Base-by-base conservation (phyloP, 2,888 invertebrate species). In the Drosophila barbarae region DNA sequence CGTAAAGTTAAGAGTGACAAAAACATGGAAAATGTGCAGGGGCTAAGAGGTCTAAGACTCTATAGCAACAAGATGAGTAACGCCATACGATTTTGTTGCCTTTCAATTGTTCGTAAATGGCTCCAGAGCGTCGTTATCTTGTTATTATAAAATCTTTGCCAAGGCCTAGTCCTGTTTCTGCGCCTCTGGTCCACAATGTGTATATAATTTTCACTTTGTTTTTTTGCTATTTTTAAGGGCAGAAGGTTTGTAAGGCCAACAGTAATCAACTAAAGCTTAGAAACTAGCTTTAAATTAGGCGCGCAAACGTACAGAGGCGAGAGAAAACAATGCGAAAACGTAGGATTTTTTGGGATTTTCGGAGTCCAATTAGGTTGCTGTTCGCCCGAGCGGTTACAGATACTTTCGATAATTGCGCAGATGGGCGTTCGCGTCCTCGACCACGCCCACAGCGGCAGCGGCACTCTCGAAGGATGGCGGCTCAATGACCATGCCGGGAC, bases 401-500 rank as follows among this genome's bases (percentile, higher is more conserved):
- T 89, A 90, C 84, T 90, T 90, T 71, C 89, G 88, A 84, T 89
- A 90, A 73, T 88, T 89, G 42, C 88, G 87, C 71, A 88, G 76
- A 74, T 88, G 88, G 41, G 75, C 85, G 70, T 87, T 87, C 28
- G 86, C 85, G n/a, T 88, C 88, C 58, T 86, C 85, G 10, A 72
- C 75, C 26, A 74, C 70, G 39, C 87, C 88, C 36, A 89, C 89
- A 15, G 88, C 88, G 4, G 89, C 89, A 7, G 89, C 89, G 15
- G 88, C 89, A 56, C 88, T 88, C 73, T 89, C 89, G 69, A 90
- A 90, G 15, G 89, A 89, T 59, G 89, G 89, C 66, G 89, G 89
- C 74, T 89, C 89, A 36, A 85, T 85, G 60, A 83, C 86, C 69
- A 87, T 72, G 26, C 88, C 87, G 41, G 87, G 88, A 71, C 88